Conservation (phyloP, 1,140 invertebrate genomes). For the Bombus pascuorum region DNA sequence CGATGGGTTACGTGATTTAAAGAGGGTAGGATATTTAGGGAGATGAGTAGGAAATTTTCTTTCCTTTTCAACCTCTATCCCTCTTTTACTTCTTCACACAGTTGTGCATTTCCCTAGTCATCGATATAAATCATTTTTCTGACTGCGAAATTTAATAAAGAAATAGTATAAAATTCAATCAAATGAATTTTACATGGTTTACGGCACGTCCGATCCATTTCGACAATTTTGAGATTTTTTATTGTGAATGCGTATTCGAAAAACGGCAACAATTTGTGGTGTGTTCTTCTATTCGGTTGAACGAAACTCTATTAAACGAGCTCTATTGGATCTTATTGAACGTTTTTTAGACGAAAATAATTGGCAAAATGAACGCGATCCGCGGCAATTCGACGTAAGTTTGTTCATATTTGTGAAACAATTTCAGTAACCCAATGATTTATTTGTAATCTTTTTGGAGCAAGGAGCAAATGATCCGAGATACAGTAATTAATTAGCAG, state of each 20-base stretch:
- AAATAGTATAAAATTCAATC: neutral
- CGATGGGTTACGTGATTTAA: too few relatives aligned
- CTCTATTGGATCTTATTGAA: neutral
- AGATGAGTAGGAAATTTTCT: too few relatives aligned
- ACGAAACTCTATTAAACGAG: neutral
- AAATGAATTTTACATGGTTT: too few relatives aligned
- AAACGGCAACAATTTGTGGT: neutral
- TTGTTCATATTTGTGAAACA: neutral
- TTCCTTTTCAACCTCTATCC: neutral
- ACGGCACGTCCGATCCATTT: neutral
- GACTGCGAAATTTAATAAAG: neutral
- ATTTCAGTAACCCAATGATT: neutral
- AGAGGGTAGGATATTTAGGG: too few relatives aligned
- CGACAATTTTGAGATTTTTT: neutral
- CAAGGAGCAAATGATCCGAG: neutral
- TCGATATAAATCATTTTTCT: neutral
- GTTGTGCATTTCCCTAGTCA: accelerated
- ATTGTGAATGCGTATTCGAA: neutral
- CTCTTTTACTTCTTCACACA: neutral
- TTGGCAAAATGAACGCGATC: neutral
- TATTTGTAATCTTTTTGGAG: neutral
- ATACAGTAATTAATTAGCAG: neutral
- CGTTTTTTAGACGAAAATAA: neutral
- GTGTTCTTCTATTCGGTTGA: neutral
- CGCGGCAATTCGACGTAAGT: neutral